Percentiles rank a stretch among this genome's conserved stretches.
Evolutionary conservation across 53 echinoderm and acorn worm species (phyloP).

Genomic region (Stichopus horrens): DNA sequence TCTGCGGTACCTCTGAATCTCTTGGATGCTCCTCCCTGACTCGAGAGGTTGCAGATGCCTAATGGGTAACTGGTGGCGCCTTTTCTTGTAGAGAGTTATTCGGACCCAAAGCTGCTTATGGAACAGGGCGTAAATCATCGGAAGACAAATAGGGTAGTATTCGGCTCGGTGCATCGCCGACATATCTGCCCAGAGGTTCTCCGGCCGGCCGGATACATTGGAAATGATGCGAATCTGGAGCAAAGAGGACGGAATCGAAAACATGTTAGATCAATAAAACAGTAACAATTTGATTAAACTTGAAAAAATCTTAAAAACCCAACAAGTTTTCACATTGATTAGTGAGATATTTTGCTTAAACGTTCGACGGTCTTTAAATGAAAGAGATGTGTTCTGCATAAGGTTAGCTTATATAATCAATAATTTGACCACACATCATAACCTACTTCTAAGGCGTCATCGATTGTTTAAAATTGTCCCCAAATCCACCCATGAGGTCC

Average conservation of each 20-base stretch:
- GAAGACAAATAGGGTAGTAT: slow-evolving; percentile 50
- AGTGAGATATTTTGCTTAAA: background rate
- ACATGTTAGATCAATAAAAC: background rate
- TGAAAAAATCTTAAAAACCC: no score
- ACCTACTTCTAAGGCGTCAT: no score
- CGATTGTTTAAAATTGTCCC: no score
- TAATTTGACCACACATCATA: background rate
- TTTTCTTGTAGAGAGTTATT: slow-evolving; percentile 18
- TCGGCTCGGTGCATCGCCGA: slow-evolving; percentile 40
- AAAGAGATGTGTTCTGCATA: background rate
- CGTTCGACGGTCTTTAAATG: background rate
- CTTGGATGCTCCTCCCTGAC: slow-evolving; percentile 24
- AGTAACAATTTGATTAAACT: background rate
- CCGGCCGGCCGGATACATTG: slow-evolving; percentile 37
- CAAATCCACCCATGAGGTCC: no score
- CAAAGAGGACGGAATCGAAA: background rate
- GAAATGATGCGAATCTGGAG: slow-evolving; percentile 32
- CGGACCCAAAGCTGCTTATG: slow-evolving; percentile 46
- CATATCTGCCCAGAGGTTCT: slow-evolving; percentile 35
- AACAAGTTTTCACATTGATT: no score
- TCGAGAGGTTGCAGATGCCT: slow-evolving; percentile 17
- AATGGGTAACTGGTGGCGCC: slow-evolving; percentile 33
- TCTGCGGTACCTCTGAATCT: slow-evolving; percentile 30
- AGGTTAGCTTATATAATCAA: background rate
- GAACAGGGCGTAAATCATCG: slow-evolving; percentile 32